Evolutionary conservation across 2,888 invertebrate genomes (phyloP).

Genomic region (Malthinus flaveolus): DNA sequence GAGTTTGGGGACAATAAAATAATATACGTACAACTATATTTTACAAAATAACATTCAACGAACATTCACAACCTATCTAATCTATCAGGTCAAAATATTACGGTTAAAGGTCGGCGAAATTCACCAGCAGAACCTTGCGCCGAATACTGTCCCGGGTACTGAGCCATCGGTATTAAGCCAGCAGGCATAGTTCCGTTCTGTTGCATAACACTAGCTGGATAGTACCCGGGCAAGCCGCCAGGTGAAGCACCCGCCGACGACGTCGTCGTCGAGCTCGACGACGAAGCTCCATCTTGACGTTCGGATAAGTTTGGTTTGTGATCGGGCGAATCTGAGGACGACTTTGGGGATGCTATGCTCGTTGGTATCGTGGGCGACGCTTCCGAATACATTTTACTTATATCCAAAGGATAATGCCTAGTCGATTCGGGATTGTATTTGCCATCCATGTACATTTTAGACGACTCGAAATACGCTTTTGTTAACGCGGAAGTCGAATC

Average conservation of each 20-base stretch:
- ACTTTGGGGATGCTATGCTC: constrained; percentile 51
- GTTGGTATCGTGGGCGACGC: constrained; percentile 54
- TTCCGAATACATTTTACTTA: constrained; percentile 68
- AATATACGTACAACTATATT: constrained; percentile 3
- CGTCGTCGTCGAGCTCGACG: constrained; percentile 59
- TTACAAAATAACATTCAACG: constrained; percentile 28
- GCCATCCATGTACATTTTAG: constrained; percentile 73
- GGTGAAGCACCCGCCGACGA: constrained; percentile 69
- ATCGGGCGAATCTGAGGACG: constrained; percentile 59
- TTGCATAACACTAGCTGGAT: constrained; percentile 56
- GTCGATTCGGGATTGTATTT: constrained; percentile 52
- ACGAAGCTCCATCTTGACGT: constrained; percentile 56
- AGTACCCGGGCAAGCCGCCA: constrained; percentile 61
- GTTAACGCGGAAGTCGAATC: constrained; percentile 68
- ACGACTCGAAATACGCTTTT: constrained; percentile 71
- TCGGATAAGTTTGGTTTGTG: constrained; percentile 51
- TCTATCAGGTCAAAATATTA: constrained; percentile 80
- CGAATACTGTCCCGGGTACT: constrained; percentile 62
- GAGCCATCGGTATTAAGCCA: constrained; percentile 66
- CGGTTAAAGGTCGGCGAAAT: constrained; percentile 74
- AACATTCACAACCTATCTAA: constrained; percentile 57
- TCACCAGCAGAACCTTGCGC: constrained; percentile 65
- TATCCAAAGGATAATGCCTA: constrained; percentile 63
- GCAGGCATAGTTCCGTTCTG: constrained; percentile 51
- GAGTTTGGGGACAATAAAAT: constrained; percentile 7